Percentiles rank a stretch among this genome's conserved stretches.
These are phyloP conservation scores for Euwallacea fornicatus DNA, from an alignment of 1,140 invertebrate species.

Conservation along the genomic window DNA sequence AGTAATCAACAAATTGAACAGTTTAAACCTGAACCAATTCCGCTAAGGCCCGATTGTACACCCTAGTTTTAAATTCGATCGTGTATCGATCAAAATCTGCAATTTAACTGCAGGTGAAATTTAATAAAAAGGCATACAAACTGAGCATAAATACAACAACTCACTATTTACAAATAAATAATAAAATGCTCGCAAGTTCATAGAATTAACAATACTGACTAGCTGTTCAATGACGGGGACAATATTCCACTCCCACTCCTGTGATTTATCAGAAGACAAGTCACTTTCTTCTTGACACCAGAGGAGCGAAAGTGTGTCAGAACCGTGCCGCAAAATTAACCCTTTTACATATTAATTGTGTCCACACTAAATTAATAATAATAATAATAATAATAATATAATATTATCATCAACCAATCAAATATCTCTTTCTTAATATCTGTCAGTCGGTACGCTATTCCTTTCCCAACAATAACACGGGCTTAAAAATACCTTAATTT, in stretches of 20 bases:
- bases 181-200: conserved; percentile 20
- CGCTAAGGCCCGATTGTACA: too few species aligned
- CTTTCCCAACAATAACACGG: conserved; percentile 15
- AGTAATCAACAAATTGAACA: too few species aligned
- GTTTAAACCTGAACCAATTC: too few species aligned
- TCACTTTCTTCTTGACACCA: neutral
- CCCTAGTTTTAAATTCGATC: too few species aligned
- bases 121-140: too few species aligned
- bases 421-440: conserved; percentile 21
- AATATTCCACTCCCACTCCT: neutral
- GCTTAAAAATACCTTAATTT: conserved; percentile 27
- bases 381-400: too few species aligned
- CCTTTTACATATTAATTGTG: too few species aligned
- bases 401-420: conserved; percentile 9
- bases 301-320: neutral
- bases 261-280: neutral
- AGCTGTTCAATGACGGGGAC: conserved; percentile 18
- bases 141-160: conserved; percentile 12
- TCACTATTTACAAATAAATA: conserved; percentile 37
- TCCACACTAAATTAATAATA: too few species aligned
- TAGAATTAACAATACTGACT: conserved; percentile 40
- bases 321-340: neutral
- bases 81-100: too few species aligned
- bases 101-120: too few species aligned
- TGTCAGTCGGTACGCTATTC: neutral